Conservation (phyloP, 2,888 invertebrate species). For the Cabera pusaria region DNA sequence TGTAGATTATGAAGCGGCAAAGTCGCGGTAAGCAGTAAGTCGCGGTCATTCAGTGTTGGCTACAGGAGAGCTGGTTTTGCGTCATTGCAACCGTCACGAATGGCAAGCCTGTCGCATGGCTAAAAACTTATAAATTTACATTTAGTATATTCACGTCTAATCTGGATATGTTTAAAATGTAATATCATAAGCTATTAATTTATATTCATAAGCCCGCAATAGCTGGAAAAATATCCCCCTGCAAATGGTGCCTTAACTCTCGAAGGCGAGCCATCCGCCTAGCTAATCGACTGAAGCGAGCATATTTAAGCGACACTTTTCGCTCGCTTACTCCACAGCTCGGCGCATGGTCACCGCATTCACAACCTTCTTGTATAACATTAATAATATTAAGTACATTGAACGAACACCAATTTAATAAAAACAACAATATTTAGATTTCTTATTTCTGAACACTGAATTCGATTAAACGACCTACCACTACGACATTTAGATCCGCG, state of each 20-base stretch:
- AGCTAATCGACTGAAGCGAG: constrained; percentile 6
- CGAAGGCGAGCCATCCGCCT: not conserved
- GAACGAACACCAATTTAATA: constrained; percentile 33
- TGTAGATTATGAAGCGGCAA: constrained; percentile 3
- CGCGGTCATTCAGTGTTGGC: constrained; percentile 7
- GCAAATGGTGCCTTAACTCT: constrained; percentile 34
- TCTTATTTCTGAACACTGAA: constrained; percentile 26
- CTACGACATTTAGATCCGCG: constrained; percentile 29
- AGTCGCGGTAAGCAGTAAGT: too few relatives aligned
- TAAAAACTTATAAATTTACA: constrained; percentile 47
- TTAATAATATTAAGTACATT: constrained; percentile 21
- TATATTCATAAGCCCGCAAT: constrained; percentile 34
- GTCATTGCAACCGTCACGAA: constrained; percentile 8
- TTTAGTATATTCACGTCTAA: constrained; percentile 62
- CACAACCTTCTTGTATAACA: constrained; percentile 44
- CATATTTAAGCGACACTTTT: constrained; percentile 25
- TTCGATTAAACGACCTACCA: constrained; percentile 25
- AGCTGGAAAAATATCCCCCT: constrained; percentile 31
- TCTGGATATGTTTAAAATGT: constrained; percentile 66
- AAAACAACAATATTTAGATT: constrained; percentile 30
- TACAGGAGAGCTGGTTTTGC: not conserved
- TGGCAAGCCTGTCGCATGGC: constrained; percentile 43
- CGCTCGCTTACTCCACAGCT: constrained; percentile 6
- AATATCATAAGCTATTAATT: constrained; percentile 57
- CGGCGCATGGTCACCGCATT: constrained; percentile 13